Evolutionary conservation across 2,888 invertebrate species (phyloP), one percentile per base, ranked within the genome.

Genomic region (Lochmaea capreae): DNA sequence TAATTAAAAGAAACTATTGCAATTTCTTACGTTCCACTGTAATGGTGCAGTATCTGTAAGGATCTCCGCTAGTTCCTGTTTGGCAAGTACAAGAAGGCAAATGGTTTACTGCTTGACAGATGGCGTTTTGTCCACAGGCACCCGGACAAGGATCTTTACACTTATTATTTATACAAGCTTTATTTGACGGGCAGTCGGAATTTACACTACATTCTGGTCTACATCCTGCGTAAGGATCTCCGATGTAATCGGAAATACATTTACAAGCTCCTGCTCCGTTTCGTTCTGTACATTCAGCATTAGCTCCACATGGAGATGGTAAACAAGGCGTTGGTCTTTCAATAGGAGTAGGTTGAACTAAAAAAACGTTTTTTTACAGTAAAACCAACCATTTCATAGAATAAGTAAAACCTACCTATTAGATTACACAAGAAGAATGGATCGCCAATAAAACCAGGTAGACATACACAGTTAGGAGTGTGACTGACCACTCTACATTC

Each of bases 141-240:
- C 93, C 93, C 10, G 93, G 92, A 81, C 96, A 95, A 63, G 95
- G 95, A 84, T 95, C 92, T 66, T 89, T 85, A 84, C 95, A 96
- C 87, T 94, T 94, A 83, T 92, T 93, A 79, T 89, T 89, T 1
- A 91, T 88, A 82, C 95, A 95, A 76, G 94, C 92, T 83, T 90
- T 90, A 83, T 92, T 89, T 80, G 90, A 89, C 42, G 91, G 87
- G 85, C 95, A 95, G 81, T 95, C 95, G 12, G 89, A 87, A 83
- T 92, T 95, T 3, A 93, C 87, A n/a, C 93, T 90, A 86, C 95
- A 95, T 86, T 95, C 94, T 8, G 95, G 95, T 79, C 94, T 90
- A 84, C 95, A 95, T 57, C 92, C 93, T 63, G 90, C 86, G 80
- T 93, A 93, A 0, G 95, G 94, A 87, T 95, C 93, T 39, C 95